Percentiles rank a stretch among this genome's conserved stretches.
These are phyloP conservation scores for Hemiscyllium ocellatum DNA, from an alignment of 2,113 vertebrate species.

Conservation along the genomic window DNA sequence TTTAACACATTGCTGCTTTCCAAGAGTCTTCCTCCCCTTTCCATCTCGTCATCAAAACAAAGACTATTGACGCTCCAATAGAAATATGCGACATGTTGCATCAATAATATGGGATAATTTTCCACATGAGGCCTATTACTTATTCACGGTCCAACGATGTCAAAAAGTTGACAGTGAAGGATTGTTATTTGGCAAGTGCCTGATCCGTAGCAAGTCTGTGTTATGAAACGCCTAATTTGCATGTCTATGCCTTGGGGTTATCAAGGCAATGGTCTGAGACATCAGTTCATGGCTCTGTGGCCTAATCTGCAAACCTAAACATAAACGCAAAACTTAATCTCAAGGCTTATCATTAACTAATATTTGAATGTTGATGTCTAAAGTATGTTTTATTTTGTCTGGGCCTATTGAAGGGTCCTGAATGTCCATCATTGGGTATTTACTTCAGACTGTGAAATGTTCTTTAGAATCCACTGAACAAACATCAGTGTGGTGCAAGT, in stretches of 20 bases:
- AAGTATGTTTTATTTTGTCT: background rate
- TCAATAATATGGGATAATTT: background rate
- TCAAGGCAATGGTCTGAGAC: background rate
- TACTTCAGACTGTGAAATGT: background rate
- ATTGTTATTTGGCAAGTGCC: background rate
- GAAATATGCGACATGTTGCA: background rate
- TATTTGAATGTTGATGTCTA: background rate
- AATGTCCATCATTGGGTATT: background rate
- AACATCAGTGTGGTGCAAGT: background rate
- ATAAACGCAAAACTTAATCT: background rate
- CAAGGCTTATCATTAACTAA: background rate
- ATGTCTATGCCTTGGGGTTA: background rate
- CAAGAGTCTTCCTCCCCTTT: background rate
- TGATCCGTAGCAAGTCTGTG: background rate
- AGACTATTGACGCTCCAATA: background rate
- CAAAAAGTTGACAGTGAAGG: background rate
- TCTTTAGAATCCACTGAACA: too few species aligned
- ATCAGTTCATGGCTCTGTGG: background rate
- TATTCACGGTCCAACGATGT: background rate
- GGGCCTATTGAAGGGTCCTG: background rate
- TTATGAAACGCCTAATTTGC: background rate
- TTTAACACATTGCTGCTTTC: background rate
- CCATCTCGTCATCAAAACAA: background rate
- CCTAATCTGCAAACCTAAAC: background rate
- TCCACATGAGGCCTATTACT: background rate